Evolutionary conservation across 2,888 invertebrate species (phyloP), one percentile per base, ranked within the genome.

Genomic region (Phortica magna): DNA sequence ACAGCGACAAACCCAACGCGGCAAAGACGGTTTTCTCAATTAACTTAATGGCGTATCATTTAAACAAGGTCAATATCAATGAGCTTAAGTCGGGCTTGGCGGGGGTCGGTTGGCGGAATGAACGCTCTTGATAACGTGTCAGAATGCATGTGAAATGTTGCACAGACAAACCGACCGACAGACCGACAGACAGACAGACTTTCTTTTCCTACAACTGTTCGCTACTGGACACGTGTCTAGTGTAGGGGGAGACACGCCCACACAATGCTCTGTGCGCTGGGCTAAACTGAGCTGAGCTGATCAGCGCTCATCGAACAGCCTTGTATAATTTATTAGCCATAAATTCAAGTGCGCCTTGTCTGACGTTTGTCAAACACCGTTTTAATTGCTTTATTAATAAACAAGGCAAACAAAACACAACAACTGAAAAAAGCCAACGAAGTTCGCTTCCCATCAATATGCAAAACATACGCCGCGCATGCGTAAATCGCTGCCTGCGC

Each of bases 41-140:
- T 83, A 81, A 78, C 19, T 72, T 22, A n/a, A 81, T 80, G 77
- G 78, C 81, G 78, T 78, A n/a, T 79, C 79, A 89, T 90, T 88
- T 84, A 91, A 91, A 91, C 89, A 91, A 91, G 91, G 91, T 91
- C 91, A 91, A 90, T 91, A 91, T 90, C 90, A 91, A 84, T 84
- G 83, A 79, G 82, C 48, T 14, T n/a, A 2, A 31, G 22, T 53
- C n/a, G 7, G 17, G n/a, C 6, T n/a, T 14, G 14, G 5, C 1
- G n/a, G 14, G 7, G 65, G n/a, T 6, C n/a, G 3, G 61, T 61
- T 31, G 64, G 0, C 39, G 39, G 22, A 59, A 1, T 17, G 17
- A 9, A 9, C 59, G 22, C 19, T 19, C 59, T 17, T 17, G 64
- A 68, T 79, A 79, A 87, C 89, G 89, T 89, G 89, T 80, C 80